These are phyloP conservation scores for Prinia subflava DNA, from an alignment of 2,113 vertebrate genomes.

Conservation along the genomic window DNA sequence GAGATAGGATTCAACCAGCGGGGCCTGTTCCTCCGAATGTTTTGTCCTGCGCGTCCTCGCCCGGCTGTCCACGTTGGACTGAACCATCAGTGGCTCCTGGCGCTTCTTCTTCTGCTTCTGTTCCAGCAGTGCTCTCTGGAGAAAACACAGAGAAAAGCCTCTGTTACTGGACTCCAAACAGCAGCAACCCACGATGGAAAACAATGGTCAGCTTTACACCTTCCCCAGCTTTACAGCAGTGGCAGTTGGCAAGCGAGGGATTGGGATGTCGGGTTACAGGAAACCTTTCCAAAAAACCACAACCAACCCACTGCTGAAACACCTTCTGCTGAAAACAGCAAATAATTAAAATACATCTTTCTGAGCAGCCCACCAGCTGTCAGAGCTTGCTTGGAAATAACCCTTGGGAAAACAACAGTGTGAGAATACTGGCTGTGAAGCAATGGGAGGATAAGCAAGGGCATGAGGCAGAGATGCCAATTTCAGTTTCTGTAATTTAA, in stretches of 20 bases:
- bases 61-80: slow-evolving; percentile 90
- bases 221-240: neutral
- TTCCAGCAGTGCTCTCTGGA: slow-evolving; percentile 89
- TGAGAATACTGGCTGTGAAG: neutral
- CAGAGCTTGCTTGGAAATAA: slow-evolving; percentile 3
- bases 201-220: neutral
- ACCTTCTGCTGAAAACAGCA: neutral
- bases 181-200: neutral
- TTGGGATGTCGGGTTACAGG: accelerated
- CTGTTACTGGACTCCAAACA: neutral
- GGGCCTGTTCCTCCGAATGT: slow-evolving; percentile 95
- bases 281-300: neutral
- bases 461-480: neutral
- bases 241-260: neutral
- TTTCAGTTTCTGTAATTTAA: slow-evolving; percentile 25
- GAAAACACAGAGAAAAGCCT: neutral
- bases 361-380: slow-evolving; percentile 27
- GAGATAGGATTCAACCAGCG: slow-evolving; percentile 94
- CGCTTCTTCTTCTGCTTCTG: slow-evolving; percentile 98
- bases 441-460: neutral
- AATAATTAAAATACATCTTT: slow-evolving; percentile 25
- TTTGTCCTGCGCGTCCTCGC: slow-evolving; percentile 86
- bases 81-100: slow-evolving; percentile 98
- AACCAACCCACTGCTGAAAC: neutral
- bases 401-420: neutral